Conservation (phyloP, 2,797 vertebrate genomes). For the Brachymystax lenok region DNA sequence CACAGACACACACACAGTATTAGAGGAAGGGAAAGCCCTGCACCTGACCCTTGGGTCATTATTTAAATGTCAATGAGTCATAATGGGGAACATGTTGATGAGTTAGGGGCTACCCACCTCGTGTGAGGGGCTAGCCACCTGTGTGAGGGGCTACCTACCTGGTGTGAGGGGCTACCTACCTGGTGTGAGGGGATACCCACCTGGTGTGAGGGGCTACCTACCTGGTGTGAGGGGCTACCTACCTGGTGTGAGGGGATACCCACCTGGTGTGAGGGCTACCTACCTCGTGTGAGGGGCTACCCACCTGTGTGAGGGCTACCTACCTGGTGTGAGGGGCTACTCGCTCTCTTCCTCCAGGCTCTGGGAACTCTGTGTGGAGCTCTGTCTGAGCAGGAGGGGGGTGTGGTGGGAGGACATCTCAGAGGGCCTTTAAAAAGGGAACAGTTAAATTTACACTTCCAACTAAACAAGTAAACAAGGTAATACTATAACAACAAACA, state of each 20-base stretch:
- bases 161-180: no score
- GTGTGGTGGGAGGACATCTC: not conserved
- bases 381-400: conserved; percentile 12
- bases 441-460: not conserved
- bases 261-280: no score
- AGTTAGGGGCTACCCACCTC: no score
- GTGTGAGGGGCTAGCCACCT: no score
- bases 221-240: no score
- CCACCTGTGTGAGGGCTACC: no score
- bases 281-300: no score
- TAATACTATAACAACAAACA: not conserved
- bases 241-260: no score
- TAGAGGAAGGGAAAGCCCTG: no score
- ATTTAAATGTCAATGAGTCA: not conserved
- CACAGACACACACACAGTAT: not conserved
- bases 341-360: conserved; percentile 2
- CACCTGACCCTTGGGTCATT: not conserved
- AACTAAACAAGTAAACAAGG: not conserved
- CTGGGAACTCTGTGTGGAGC: conserved; percentile 4
- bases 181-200: no score
- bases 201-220: no score
- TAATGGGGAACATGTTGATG: not conserved
- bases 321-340: not conserved
- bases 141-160: no score
- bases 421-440: not conserved